Base-by-base conservation (phyloP, 2,888 invertebrate genomes). In the Apeira syringaria region DNA sequence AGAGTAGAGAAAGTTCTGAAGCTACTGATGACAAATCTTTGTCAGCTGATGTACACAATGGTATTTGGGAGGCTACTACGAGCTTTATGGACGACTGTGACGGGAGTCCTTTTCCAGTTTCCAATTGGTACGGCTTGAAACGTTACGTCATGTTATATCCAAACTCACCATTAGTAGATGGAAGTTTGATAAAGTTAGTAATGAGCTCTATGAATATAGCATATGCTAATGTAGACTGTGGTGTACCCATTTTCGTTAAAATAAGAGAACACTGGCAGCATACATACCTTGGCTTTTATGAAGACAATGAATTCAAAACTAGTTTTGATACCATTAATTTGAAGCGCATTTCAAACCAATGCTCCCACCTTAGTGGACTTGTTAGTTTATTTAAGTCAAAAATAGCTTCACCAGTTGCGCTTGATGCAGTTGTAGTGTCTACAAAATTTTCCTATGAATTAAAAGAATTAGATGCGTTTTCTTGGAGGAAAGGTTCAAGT, bases 291-390 rank as follows among this genome's bases (percentile, higher is more conserved):
- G 99, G 99, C 4, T 92, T 96, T 5, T 94, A 94, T 62, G 93
- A 97, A 69, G 93, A 94, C 11, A 93, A 92, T 61, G 94, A 95
- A 30, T 91, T 94, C 27, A 92, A 95, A 57, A 94, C 95, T n/a
- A 94, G 94, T 69, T 98, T 96, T 79, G 96, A 98, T 70, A 96
- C 97, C 91, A 94, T 97, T 32, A 96, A 98, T 73, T 88, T 99
- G 47, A 94, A 94, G 68, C 92, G 93, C 56, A 93, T 94, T 39
- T 97, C 97, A 1, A 91, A 92, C 12, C 94, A 96, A 61, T 97
- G 95, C 67, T 94, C 94, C 58, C 95, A 97, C 81, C 91, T 99
- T 0, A 94, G 94, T 47, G 96, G 95, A 43, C 90, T 99, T 32
- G 84, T 98, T 24, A 94, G 95, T 61, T 85, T 99, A 50, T 99